Percentiles rank a stretch among this genome's conserved stretches.
These are phyloP conservation scores for Zeugodacus cucurbitae DNA, from an alignment of 1,140 invertebrate genomes.

Conservation along the genomic window DNA sequence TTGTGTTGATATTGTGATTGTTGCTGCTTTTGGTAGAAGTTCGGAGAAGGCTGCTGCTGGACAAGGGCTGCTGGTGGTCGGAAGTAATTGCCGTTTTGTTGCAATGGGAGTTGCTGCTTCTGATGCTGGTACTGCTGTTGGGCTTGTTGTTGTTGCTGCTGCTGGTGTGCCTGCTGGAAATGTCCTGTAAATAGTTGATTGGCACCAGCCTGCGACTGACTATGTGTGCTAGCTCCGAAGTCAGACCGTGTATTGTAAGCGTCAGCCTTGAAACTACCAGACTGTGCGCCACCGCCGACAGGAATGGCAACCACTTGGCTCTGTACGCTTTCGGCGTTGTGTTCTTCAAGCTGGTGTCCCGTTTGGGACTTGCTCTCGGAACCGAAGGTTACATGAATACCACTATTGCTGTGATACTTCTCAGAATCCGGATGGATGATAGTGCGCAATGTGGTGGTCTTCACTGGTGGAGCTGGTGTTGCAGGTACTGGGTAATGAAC, in stretches of 20 bases:
- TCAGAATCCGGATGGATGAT: constrained; percentile 87
- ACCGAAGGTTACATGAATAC: constrained; percentile 80
- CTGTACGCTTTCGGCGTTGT: constrained; percentile 71
- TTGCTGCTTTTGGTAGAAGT: constrained; percentile 50
- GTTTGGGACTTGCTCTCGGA: constrained; percentile 70
- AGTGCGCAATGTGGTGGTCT: constrained; percentile 80
- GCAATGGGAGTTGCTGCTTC: constrained; percentile 51
- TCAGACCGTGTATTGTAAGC: constrained; percentile 51
- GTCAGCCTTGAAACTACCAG: background rate
- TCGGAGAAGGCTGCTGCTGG: constrained; percentile 45
- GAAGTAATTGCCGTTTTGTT: constrained; percentile 67
- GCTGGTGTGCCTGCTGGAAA: constrained; percentile 38
- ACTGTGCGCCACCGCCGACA: background rate
- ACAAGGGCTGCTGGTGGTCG: constrained; percentile 62
- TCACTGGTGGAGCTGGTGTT: constrained; percentile 73
- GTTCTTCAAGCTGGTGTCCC: constrained; percentile 68
- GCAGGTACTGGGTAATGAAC: constrained; percentile 84
- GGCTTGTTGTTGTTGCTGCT: constrained; percentile 47
- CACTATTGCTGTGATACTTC: constrained; percentile 79
- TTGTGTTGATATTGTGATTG: constrained; percentile 57
- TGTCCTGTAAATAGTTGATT: constrained; percentile 48
- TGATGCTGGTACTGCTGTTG: constrained; percentile 42
- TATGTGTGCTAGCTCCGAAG: constrained; percentile 50
- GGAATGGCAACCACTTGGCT: constrained; percentile 72
- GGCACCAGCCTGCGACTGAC: constrained; percentile 40